phyloP scores from a whole-genome alignment of 2,113 vertebrate genomes.

The Perognathus longimembris region DNA sequence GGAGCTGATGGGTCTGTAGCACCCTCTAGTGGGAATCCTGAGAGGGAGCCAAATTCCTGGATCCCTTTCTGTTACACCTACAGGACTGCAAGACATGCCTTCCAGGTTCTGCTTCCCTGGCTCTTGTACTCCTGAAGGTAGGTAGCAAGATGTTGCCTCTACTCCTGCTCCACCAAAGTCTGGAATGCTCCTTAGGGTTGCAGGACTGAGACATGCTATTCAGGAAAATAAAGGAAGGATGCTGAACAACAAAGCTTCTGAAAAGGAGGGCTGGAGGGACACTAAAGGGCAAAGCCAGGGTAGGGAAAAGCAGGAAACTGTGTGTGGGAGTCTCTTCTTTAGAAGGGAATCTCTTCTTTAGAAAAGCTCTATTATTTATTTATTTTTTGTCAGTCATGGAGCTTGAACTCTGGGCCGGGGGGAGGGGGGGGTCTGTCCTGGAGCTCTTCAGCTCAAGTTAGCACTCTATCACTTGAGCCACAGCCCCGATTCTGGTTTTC shows the following conservation, averaged over 20 bases:
- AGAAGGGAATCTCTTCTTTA: too few species aligned
- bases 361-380: not conserved
- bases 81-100: too few species aligned
- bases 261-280: not conserved
- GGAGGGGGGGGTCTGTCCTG: too few species aligned
- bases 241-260: not conserved
- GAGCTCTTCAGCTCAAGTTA: too few species aligned
- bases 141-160: not conserved
- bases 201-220: not conserved
- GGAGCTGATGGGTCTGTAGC: not conserved
- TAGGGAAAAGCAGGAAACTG: not conserved
- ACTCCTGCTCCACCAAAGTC: rapidly evolving
- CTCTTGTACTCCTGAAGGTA: not conserved
- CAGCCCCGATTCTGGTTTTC: too few species aligned
- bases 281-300: not conserved
- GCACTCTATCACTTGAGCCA: too few species aligned
- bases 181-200: not conserved
- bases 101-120: not conserved
- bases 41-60: not conserved
- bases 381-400: too few species aligned
- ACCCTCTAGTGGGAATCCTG: constrained; percentile 29
- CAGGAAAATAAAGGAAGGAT: not conserved
- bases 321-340: not conserved
- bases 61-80: rapidly evolving
- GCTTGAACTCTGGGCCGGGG: too few species aligned